These are phyloP conservation scores for Nezara viridula DNA, from an alignment of 2,888 invertebrate genomes.

Conservation along the genomic window DNA sequence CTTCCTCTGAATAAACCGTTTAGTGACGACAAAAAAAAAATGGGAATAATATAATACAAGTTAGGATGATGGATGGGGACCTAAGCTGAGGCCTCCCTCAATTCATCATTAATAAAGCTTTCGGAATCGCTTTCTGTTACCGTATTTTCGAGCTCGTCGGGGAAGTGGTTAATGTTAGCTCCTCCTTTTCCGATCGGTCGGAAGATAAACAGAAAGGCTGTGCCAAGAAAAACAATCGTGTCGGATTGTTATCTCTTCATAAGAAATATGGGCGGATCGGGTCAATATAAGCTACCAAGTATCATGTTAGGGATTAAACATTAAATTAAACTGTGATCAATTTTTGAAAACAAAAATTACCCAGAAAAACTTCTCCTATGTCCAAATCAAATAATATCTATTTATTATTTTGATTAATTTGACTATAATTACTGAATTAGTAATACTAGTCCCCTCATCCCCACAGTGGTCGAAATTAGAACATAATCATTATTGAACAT, in stretches of 20 bases:
- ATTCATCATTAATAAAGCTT: conserved; percentile 13
- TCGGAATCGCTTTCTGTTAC: conserved; percentile 7
- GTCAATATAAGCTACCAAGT: neutral
- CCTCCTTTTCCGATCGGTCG: neutral
- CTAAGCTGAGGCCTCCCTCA: neutral
- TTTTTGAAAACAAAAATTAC: no score
- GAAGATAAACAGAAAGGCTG: neutral
- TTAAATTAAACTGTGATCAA: no score
- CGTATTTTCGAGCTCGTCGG: neutral
- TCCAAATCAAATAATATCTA: no score
- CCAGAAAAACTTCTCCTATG: no score
- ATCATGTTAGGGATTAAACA: no score
- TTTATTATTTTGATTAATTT: no score
- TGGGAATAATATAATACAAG: conserved; percentile 21
- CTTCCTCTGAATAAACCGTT: neutral
- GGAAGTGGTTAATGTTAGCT: neutral
- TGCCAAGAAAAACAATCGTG: neutral
- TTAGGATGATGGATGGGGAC: neutral
- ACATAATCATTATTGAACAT: no score
- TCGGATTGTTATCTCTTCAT: neutral
- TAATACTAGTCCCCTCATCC: no score
- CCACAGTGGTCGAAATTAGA: no score
- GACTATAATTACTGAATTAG: no score
- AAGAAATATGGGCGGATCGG: neutral
- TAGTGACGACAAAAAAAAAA: neutral